Evolutionary conservation across 2,113 vertebrate species (phyloP).

Genomic region (Murina feae): DNA sequence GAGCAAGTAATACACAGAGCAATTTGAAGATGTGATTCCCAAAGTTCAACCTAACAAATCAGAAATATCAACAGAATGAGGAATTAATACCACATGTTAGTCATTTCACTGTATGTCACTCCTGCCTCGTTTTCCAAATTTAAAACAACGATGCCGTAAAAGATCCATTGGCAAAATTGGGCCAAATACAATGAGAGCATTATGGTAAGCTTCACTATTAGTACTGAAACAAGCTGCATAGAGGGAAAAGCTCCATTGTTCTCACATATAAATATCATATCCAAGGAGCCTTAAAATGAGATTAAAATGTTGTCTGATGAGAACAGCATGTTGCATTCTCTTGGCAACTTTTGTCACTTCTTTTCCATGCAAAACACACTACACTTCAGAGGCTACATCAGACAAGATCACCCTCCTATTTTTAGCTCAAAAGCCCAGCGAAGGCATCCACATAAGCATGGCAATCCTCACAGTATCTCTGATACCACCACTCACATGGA

Average conservation of each 20-base stretch:
- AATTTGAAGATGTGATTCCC: conserved; percentile 7
- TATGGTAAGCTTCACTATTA: conserved; percentile 18
- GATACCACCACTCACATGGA: background rate
- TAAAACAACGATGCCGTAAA: conserved; percentile 32
- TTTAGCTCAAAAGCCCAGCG: conserved; percentile 16
- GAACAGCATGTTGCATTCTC: conserved; percentile 33
- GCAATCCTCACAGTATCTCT: background rate
- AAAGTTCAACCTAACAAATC: conserved; percentile 39
- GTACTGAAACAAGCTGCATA: conserved; percentile 9
- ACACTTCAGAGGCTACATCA: conserved; percentile 10
- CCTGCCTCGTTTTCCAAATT: conserved; percentile 33
- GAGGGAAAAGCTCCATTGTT: conserved; percentile 47
- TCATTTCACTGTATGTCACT: background rate
- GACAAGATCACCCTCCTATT: conserved; percentile 4
- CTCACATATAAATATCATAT: conserved; percentile 54
- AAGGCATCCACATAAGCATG: conserved; percentile 20
- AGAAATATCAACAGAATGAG: conserved; percentile 49
- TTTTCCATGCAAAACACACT: background rate
- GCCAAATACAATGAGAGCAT: conserved; percentile 45
- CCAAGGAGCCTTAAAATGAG: conserved; percentile 42
- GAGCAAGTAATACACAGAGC: too few relatives aligned
- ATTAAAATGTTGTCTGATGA: conserved; percentile 60
- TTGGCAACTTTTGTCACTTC: conserved; percentile 13
- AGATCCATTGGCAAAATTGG: conserved; percentile 28
- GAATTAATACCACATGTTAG: conserved; percentile 13